phyloP scores from a whole-genome alignment of 2,113 vertebrate genomes.

The Verasper variegatus region DNA sequence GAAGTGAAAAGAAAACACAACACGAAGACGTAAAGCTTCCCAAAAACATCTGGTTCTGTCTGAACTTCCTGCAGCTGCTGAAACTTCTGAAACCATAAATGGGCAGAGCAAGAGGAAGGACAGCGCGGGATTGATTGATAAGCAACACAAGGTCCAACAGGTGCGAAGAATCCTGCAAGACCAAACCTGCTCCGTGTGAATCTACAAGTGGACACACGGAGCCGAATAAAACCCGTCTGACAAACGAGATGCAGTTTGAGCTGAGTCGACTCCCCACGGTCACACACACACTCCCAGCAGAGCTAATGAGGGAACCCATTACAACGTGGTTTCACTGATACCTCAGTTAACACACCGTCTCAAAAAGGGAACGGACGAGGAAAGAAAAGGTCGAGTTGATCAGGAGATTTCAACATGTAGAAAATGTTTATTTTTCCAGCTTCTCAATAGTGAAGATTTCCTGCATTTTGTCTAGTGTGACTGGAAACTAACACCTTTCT shows the following conservation, averaged over 20 bases:
- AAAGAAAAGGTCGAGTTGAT: neutral
- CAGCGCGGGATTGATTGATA: neutral
- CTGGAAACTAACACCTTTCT: no score
- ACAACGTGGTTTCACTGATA: conserved; percentile 18
- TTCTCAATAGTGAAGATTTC: no score
- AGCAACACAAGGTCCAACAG: neutral
- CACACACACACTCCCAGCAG: conserved; percentile 6
- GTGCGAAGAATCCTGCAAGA: conserved; percentile 4
- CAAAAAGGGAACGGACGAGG: no score
- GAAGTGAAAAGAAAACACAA: neutral
- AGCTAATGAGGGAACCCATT: conserved; percentile 51
- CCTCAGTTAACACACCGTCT: neutral
- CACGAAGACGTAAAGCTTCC: neutral
- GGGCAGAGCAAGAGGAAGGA: neutral
- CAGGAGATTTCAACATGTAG: no score
- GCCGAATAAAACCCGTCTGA: conserved; percentile 3
- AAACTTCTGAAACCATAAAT: no score
- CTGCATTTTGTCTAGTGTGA: no score
- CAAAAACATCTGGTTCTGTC: no score
- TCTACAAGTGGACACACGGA: neutral
- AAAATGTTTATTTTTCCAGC: no score
- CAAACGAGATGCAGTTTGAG: conserved; percentile 26
- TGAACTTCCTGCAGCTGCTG: no score
- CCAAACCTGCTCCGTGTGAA: neutral
- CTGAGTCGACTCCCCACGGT: conserved; percentile 49